Evolutionary conservation across 2,113 vertebrate species (phyloP), one percentile per base, ranked within the genome.

Genomic region (Candoia aspera): DNA sequence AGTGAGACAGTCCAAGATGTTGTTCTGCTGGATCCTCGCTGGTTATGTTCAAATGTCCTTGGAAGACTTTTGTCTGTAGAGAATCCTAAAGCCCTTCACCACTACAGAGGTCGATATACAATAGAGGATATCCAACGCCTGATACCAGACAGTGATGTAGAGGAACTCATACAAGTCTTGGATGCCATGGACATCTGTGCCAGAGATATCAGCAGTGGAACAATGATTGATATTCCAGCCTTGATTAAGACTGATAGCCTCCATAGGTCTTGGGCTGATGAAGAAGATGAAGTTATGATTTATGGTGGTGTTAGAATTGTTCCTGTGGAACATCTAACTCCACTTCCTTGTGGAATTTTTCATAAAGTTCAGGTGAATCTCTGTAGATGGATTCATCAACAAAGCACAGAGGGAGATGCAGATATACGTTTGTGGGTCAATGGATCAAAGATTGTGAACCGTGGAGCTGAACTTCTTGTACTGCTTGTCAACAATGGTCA

Each of bases 311-410:
- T 99, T 55, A 98, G 99, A 54, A 96, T 99, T 0, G 98, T 99
- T 93, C 99, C 99, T 0, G 98, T 98, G 17, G 99, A 99, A 97
- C 99, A 99, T 96, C 98, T 99, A 62, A 98, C 99, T 0, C 98
- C 99, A 0, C 99, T 99, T 96, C 99, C 99, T 1, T 99, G 99
- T 49, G 99, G 99, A 95, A 98, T 99, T 94, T 99, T 99, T 88
- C 98, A 99, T 97, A 99, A 99, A 96, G 98, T 99, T 92, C 99
- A 99, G 96, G 99, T 99, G 89, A 99, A 99, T 96, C 97, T 99
- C 15, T 99, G 99, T 93, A 97, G 99, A 88, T 99, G 99, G 99
- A 97, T 98, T 97, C 98, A 99, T 96, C 99, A 99, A 95, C 99
- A 99, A 94, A 99, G 98, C 92, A 89, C 98, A 0, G 99, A 99